Conservation (phyloP, 2,797 vertebrate genomes). For the Gobio occitaniae region DNA sequence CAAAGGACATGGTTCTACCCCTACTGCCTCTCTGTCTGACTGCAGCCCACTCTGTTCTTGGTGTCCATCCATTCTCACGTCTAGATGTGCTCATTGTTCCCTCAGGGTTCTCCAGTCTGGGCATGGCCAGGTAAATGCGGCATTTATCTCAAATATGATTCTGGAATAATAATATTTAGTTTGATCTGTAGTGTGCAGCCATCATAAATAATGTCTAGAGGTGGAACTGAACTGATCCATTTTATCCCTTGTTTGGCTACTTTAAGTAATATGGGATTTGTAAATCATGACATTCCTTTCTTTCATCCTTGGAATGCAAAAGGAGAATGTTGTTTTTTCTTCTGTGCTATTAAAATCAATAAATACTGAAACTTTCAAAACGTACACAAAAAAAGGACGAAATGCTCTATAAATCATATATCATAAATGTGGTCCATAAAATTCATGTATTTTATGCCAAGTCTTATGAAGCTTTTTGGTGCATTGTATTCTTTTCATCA, state of each 20-base stretch:
- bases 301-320: background rate
- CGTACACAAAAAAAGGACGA: background rate
- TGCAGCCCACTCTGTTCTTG: constrained; percentile 85
- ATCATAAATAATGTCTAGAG: background rate
- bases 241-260: background rate
- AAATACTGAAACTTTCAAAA: background rate
- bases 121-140: constrained; percentile 92
- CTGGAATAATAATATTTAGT: background rate
- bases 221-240: background rate
- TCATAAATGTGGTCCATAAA: background rate
- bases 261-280: background rate
- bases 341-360: background rate
- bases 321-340: background rate
- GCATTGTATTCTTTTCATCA: background rate
- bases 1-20: constrained; percentile 79
- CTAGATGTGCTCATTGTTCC: constrained; percentile 94
- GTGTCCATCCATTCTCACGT: constrained; percentile 92
- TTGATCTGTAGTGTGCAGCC: background rate
- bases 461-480: background rate
- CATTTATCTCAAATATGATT: background rate
- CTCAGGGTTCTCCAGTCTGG: constrained; percentile 92
- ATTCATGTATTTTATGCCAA: background rate
- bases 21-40: constrained; percentile 88
- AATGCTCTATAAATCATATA: background rate
- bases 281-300: background rate